Evolutionary conservation across 2,113 vertebrate genomes (phyloP), one percentile per base, ranked within the genome.

Genomic region (Semicossyphus pulcher): DNA sequence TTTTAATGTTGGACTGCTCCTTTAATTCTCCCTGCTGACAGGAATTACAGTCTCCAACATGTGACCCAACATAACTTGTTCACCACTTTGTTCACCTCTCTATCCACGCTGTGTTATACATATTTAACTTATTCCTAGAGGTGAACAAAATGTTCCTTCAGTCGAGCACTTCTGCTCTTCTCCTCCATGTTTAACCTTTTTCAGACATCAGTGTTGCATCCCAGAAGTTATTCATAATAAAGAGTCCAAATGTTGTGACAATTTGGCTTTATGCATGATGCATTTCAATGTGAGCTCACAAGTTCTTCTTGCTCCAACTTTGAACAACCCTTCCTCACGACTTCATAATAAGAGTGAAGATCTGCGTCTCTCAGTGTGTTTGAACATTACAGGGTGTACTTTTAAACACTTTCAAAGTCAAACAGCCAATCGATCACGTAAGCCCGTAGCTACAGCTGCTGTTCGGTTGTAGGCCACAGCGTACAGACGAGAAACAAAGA

Each of bases 401-500:
- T 89, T 86, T 64, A 84, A 80, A 37, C 70, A 28, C 59, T 86
- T 86, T 90, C 86, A 91, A 90, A 89, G 85, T 90, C 88, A 87
- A 80, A 75, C 51, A 53, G 80, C 36, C 86, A 64, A 88, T 90
- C 79, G 65, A 90, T 90, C 87, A 87, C 49, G n/a, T 32, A 14
- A 82, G 73, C 76, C 76, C 5, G 10, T 26, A 71, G 83, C 61
- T n/a, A 49, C 23, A 51, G 59, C 64, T 1, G 41, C 14, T 39
- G 79, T n/a, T 45, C 18, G 51, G 60, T 75, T 2, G 45, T 16
- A 44, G 83, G 75, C 72, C 71, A 41, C 65, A 26, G 72, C 18
- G 29, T 31, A 23, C 54, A 7, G 51, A 62, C n/a, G 76, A 88
- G 82, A 73, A 74, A 70, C n/a, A 85, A 73, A 88, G 73, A 89